These are phyloP conservation scores for Meganola albula DNA, from an alignment of 2,888 invertebrate species.

Conservation along the genomic window DNA sequence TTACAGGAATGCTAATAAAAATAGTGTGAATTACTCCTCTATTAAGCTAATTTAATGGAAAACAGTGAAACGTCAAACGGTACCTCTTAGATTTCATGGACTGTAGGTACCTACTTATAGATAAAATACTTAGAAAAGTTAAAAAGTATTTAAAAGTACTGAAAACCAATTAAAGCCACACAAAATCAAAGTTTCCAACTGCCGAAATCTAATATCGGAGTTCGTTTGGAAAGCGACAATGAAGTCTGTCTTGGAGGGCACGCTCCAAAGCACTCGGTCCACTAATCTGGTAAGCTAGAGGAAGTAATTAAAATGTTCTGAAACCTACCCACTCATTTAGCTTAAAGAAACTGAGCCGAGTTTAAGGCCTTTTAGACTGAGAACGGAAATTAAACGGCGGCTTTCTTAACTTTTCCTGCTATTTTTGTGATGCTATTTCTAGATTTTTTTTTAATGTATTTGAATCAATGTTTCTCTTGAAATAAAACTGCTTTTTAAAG, in stretches of 20 bases:
- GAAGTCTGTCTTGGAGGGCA: conserved; percentile 10
- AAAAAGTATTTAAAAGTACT: no score
- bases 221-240: conserved; percentile 11
- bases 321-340: conserved; percentile 21
- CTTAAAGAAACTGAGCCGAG: conserved; percentile 25
- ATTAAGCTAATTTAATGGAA: no score
- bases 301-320: conserved; percentile 30
- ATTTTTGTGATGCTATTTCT: background rate
- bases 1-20: no score
- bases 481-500: no score
- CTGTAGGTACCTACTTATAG: no score
- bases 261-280: conserved; percentile 13
- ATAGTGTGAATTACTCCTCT: no score
- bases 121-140: no score
- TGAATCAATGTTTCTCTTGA: no score
- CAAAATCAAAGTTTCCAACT: conserved; percentile 9
- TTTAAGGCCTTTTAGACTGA: conserved; percentile 11
- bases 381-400: background rate
- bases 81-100: no score
- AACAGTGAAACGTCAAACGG: no score
- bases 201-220: conserved; percentile 19
- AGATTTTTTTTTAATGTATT: background rate
- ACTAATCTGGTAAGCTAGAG: conserved; percentile 29
- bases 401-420: background rate
- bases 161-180: no score